Evolutionary conservation across 2,113 vertebrate genomes (phyloP).

Genomic region (Pristiophorus japonicus): DNA sequence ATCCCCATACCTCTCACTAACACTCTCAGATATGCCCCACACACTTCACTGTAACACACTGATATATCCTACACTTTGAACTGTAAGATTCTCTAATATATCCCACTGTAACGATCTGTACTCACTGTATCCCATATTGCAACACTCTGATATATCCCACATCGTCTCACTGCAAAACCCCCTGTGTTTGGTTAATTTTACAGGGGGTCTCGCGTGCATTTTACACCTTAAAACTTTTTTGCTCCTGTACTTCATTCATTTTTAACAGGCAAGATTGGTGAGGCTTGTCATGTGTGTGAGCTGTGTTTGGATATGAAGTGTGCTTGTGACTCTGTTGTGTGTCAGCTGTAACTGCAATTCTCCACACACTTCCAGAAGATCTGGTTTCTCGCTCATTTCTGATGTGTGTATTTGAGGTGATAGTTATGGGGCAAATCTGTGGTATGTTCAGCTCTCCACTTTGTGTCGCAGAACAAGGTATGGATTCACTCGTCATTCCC

Average conservation of each 20-base stretch:
- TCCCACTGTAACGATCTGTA: background rate
- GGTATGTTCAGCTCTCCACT: background rate
- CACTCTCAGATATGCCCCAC: background rate
- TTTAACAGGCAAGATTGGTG: background rate
- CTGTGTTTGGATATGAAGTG: too few relatives aligned
- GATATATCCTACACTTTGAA: background rate
- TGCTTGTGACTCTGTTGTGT: too few relatives aligned
- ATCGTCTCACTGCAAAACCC: background rate
- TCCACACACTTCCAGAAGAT: background rate
- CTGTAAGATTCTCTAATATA: background rate
- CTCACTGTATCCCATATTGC: background rate
- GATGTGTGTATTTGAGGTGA: background rate
- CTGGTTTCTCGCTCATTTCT: background rate
- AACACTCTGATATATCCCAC: background rate
- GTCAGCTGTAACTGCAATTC: too few relatives aligned
- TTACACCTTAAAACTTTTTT: background rate
- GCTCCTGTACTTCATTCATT: background rate
- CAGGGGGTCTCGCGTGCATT: background rate
- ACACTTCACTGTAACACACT: background rate
- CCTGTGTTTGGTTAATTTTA: too few relatives aligned
- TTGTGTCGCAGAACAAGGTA: background rate
- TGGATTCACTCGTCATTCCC: background rate
- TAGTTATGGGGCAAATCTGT: background rate
- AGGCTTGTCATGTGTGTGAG: background rate
- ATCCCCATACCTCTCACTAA: too few relatives aligned